These are phyloP conservation scores for Mactromeris polynyma DNA, from an alignment of 2,888 invertebrate species.

Conservation along the genomic window DNA sequence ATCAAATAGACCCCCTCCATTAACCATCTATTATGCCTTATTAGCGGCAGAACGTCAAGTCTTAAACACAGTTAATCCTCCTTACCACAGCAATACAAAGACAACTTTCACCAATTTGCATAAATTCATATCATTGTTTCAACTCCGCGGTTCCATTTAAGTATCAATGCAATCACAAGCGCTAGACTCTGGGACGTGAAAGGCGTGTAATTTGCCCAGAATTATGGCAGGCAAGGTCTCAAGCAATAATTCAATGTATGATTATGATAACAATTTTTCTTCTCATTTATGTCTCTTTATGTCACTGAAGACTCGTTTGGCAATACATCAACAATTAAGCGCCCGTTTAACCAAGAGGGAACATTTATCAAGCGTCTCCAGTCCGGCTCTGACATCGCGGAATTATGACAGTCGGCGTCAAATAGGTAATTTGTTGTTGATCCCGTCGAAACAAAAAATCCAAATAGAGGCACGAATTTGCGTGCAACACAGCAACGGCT, in stretches of 20 bases:
- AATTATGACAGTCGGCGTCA: constrained; percentile 70
- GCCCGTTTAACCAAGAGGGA: constrained; percentile 58
- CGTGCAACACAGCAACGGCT: constrained; percentile 27
- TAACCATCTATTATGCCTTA: constrained; percentile 60
- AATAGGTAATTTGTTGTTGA: constrained; percentile 73
- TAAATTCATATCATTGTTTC: constrained; percentile 58
- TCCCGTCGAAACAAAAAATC: constrained; percentile 49
- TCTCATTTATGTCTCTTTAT: constrained; percentile 66
- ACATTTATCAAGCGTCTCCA: constrained; percentile 71
- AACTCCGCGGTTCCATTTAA: constrained; percentile 63
- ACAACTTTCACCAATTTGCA: constrained; percentile 60
- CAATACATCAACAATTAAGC: constrained; percentile 67
- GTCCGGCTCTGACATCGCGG: constrained; percentile 60
- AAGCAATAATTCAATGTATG: constrained; percentile 71
- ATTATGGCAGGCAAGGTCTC: constrained; percentile 64
- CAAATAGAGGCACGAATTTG: constrained; percentile 42
- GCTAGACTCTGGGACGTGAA: constrained; percentile 49
- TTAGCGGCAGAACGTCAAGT: constrained; percentile 50
- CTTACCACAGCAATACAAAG: constrained; percentile 57
- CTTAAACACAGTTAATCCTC: constrained; percentile 59
- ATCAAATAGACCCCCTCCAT: constrained; percentile 43
- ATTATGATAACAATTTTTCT: constrained; percentile 67
- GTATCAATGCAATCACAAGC: constrained; percentile 62
- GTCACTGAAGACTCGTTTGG: constrained; percentile 56
- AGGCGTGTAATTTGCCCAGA: constrained; percentile 66